Conservation (phyloP, 2,888 invertebrate species). For the Alviniconcha strummeri region DNA sequence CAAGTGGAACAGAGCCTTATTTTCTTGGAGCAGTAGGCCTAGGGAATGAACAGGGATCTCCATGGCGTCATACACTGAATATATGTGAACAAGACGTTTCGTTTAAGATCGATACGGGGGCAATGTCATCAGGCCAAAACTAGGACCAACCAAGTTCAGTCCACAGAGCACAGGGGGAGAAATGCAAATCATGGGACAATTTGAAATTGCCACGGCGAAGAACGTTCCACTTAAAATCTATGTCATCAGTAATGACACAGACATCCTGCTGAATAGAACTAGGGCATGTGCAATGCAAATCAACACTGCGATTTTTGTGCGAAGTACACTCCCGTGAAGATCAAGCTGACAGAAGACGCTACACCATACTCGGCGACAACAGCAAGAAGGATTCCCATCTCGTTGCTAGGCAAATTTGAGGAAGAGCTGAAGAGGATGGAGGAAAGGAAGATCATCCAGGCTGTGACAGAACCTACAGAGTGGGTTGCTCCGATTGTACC, state of each 20-base stretch:
- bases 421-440: background rate
- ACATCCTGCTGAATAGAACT: background rate
- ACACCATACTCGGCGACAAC: background rate
- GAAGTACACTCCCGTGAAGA: background rate
- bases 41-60: too few relatives aligned
- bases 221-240: background rate
- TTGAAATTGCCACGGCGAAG: too few relatives aligned
- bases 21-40: too few relatives aligned
- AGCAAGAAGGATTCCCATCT: background rate
- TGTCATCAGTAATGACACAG: background rate
- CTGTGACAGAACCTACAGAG: background rate
- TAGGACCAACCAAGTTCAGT: too few relatives aligned
- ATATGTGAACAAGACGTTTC: too few relatives aligned
- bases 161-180: too few relatives aligned
- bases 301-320: background rate
- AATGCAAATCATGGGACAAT: too few relatives aligned
- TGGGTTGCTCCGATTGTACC: constrained; percentile 26
- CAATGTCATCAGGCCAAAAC: too few relatives aligned
- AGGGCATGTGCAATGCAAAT: background rate
- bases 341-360: background rate
- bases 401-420: background rate
- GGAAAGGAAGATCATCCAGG: background rate
- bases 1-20: too few relatives aligned
- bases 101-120: too few relatives aligned
- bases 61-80: too few relatives aligned